phyloP scores from a whole-genome alignment of 2,888 invertebrate genomes.

The Morpho deidamia region DNA sequence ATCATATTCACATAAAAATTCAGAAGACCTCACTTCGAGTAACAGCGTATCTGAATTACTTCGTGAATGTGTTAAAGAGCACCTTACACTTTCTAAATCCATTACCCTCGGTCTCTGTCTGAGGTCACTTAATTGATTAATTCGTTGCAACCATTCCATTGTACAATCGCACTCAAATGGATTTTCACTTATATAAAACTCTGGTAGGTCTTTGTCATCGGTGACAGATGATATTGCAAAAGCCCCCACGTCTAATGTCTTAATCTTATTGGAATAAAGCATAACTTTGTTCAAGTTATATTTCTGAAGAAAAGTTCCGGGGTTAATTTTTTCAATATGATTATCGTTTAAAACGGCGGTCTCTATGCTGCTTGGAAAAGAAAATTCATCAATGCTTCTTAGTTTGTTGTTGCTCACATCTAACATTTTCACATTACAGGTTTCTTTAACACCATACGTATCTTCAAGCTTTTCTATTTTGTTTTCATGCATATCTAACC shows the following conservation, averaged over 20 bases:
- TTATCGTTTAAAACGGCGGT: slow-evolving; percentile 86
- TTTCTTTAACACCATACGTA: slow-evolving; percentile 82
- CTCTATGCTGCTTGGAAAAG: slow-evolving; percentile 85
- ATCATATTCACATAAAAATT: slow-evolving; percentile 89
- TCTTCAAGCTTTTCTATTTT: slow-evolving; percentile 86
- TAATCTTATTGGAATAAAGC: slow-evolving; percentile 85
- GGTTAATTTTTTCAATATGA: slow-evolving; percentile 82
- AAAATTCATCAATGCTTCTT: slow-evolving; percentile 81
- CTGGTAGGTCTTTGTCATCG: slow-evolving; percentile 83
- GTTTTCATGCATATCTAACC: slow-evolving; percentile 90
- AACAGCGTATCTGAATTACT: slow-evolving; percentile 81
- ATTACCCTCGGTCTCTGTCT: slow-evolving; percentile 87
- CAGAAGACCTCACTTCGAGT: slow-evolving; percentile 83
- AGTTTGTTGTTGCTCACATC: slow-evolving; percentile 87
- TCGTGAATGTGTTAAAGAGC: slow-evolving; percentile 84
- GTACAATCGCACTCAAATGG: slow-evolving; percentile 91
- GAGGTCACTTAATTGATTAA: slow-evolving; percentile 85
- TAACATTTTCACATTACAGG: slow-evolving; percentile 84
- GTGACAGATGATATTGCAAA: slow-evolving; percentile 82
- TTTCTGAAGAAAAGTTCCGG: slow-evolving; percentile 85
- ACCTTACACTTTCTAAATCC: slow-evolving; percentile 88
- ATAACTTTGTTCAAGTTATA: slow-evolving; percentile 86
- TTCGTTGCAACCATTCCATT: slow-evolving; percentile 91
- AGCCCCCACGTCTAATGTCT: slow-evolving; percentile 84
- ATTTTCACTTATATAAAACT: slow-evolving; percentile 89